Percentiles rank a stretch among this genome's conserved stretches.
Conservation (phyloP, 2,797 vertebrate genomes). For the Crypturellus tataupa region DNA sequence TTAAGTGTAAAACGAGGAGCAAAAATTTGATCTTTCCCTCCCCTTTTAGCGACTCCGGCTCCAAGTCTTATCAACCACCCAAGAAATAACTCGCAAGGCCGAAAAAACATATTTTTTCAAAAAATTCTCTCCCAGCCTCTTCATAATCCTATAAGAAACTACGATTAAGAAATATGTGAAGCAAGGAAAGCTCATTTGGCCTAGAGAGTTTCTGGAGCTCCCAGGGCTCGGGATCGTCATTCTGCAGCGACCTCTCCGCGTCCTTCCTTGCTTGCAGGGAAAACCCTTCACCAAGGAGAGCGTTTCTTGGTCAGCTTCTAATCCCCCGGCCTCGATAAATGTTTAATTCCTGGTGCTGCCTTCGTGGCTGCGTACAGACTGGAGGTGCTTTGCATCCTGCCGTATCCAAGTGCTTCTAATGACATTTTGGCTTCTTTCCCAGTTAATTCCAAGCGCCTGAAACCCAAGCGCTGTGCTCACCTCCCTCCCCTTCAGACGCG, state of each 20-base stretch:
- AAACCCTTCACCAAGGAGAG: conserved; percentile 59
- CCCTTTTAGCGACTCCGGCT: conserved; percentile 24
- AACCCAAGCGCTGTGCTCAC: conserved; percentile 49
- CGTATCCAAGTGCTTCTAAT: conserved; percentile 68
- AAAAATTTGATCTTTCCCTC: conserved; percentile 32
- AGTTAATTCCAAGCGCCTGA: conserved; percentile 70
- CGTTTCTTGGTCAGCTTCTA: conserved; percentile 70
- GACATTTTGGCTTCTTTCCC: conserved; percentile 78
- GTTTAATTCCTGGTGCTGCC: conserved; percentile 71
- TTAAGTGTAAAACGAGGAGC: conserved; percentile 68
- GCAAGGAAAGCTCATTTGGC: conserved; percentile 77
- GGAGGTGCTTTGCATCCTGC: conserved; percentile 61
- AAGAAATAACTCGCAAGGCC: conserved; percentile 41
- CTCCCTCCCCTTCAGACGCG: conserved; percentile 46
- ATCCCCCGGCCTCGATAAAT: conserved; percentile 68
- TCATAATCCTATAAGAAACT: conserved; percentile 72
- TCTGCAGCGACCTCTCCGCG: conserved; percentile 8
- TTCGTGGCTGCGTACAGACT: conserved; percentile 57
- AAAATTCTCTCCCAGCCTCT: conserved; percentile 16
- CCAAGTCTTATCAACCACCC: conserved; percentile 64
- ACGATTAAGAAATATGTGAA: conserved; percentile 74
- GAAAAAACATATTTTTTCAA: neutral
- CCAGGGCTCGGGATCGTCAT: neutral
- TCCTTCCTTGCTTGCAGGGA: conserved; percentile 51
- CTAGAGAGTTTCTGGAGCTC: conserved; percentile 41